phyloP scores from a whole-genome alignment of 2,797 vertebrate species.

The Delichon dasypus region DNA sequence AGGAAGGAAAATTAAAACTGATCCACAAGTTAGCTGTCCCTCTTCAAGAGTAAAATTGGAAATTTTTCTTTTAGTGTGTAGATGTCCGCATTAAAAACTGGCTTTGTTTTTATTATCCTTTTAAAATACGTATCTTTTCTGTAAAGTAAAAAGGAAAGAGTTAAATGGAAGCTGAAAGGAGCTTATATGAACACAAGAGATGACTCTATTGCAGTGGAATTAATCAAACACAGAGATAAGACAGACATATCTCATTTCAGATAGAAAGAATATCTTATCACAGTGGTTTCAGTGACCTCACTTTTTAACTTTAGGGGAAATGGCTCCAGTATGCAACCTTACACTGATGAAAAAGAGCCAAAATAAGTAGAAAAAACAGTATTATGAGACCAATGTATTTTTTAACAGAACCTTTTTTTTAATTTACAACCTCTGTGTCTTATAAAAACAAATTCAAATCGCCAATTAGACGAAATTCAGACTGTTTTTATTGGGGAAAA shows the following conservation, averaged over 20 bases:
- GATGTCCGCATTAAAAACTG: background rate
- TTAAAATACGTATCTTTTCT: background rate
- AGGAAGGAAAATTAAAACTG: background rate
- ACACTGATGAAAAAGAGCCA: background rate
- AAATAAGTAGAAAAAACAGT: constrained; percentile 9
- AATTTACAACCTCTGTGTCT: background rate
- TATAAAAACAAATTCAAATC: background rate
- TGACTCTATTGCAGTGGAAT: background rate
- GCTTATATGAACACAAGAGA: constrained; percentile 4
- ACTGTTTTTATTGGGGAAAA: background rate
- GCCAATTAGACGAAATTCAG: background rate
- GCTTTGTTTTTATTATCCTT: background rate
- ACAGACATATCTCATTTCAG: constrained; percentile 43
- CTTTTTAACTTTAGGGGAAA: constrained; percentile 53
- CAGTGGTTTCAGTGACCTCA: background rate
- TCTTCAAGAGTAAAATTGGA: background rate
- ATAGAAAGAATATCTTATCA: constrained; percentile 34
- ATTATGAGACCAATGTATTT: background rate
- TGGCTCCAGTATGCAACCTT: constrained; percentile 18
- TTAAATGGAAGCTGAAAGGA: constrained; percentile 8
- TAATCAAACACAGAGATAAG: constrained; percentile 46
- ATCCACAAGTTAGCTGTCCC: background rate
- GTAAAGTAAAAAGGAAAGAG: background rate
- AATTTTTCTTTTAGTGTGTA: background rate
- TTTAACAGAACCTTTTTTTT: background rate